Evolutionary conservation across 2,888 invertebrate species (phyloP).

Genomic region (Lumbricus terrestris): DNA sequence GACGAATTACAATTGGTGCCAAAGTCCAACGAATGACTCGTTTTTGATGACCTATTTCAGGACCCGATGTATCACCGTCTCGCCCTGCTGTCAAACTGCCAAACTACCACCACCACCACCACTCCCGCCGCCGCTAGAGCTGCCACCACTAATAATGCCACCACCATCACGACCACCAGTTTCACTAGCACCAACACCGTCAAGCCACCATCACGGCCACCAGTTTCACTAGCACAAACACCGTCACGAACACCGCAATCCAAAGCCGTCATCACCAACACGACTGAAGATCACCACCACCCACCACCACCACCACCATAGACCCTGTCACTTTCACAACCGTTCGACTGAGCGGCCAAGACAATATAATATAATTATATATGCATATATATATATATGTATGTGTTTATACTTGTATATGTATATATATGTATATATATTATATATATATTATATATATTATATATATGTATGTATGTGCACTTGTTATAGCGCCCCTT

Average conservation of each 20-base stretch:
- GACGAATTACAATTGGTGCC: neutral
- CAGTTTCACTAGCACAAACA: no score
- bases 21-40: conserved; percentile 3
- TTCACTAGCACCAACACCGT: neutral
- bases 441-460: no score
- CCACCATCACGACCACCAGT: neutral
- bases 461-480: no score
- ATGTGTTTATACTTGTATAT: no score
- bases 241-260: no score
- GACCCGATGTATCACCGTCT: no score
- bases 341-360: neutral
- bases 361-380: no score
- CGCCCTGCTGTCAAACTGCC: no score
- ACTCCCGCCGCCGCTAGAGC: neutral
- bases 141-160: neutral
- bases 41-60: neutral
- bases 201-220: neutral
- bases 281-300: no score
- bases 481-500: no score
- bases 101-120: neutral
- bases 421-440: no score
- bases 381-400: no score
- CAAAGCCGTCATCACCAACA: neutral
- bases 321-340: neutral
- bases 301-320: neutral